Evolutionary conservation across 1,140 invertebrate species (phyloP), one percentile per base, ranked within the genome.

Genomic region (Temnothorax longispinosus): DNA sequence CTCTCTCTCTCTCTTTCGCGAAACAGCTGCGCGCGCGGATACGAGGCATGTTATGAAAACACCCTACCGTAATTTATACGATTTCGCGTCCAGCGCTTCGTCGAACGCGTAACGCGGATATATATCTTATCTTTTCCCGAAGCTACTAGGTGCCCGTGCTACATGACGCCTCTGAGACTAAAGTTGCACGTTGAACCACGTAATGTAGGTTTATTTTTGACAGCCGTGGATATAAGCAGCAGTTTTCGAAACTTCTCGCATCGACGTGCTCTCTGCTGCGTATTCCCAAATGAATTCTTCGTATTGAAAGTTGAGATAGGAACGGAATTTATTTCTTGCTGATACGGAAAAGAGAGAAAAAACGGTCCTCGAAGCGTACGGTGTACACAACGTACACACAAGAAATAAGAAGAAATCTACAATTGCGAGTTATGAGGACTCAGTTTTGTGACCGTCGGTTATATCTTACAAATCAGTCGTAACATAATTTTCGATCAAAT

Each of bases 151-250:
- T 3, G 67, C 18, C 38, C 38, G 41, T 11, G 69, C 7, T 47
- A 18, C 32, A 75, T 60, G 32, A 35, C 13, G 10, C 50, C 77
- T 81, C 21, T 81, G 64, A 81, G 77, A 44, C 52, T 81, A 81
- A 81, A 81, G 18, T 81, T 69, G 44, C 21, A 10, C 50, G 21
- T 69, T 80, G 27, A 27, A 71, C 13, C 47, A 38, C 47, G 77
- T 54, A 69, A 80, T 69, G 52, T 52, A 52, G 44, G 13, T 81
- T 81, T 81, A 56, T 81, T 81, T 56, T 81, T 32, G 77, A 81
- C 77, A 81, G 64, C 47, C 10, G 47, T 32, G n/a, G 65, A 32
- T 69, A 32, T 15, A 44, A 81, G 35, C 64, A 54, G 47, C 44
- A 69, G 64, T 56, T 71, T 81, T 81, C 47, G 6, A 81, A 81